Evolutionary conservation across 2,797 vertebrate species (phyloP), one percentile per base, ranked within the genome.

Genomic region (Ciconia nigra): DNA sequence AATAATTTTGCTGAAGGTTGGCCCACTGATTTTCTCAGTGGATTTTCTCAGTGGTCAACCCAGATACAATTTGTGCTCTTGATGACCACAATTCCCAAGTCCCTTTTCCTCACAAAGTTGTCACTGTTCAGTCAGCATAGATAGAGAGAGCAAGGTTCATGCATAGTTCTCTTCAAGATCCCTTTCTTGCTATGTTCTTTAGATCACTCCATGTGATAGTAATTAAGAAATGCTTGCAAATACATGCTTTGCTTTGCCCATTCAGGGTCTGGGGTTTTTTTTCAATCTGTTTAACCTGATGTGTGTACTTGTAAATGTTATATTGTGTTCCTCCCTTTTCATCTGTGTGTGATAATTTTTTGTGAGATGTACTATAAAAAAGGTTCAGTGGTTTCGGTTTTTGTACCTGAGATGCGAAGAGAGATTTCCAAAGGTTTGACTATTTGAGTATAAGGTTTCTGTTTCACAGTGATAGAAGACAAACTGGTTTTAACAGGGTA

Each of bases 341-440:
- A n/a, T 91, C 10, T 8, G 11, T 17, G 5, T 51, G 7, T n/a
- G 29, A 3, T 31, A 21, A 19, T 29, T 83, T 72, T 89, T 71
- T 10, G 13, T 67, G 58, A 74, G 61, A 71, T 0, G 2, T 41
- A 20, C 20, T 71, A 3, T 37, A 37, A 46, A 47, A 85, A 15
- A 8, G 44, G 90, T 72, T 76, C 42, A 4, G 6, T 77, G n/a
- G 0, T 87, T 62, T 42, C n/a, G 6, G 0, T 3, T n/a, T 37
- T 55, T 95, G 83, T 13, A 28, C 5, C 55, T 35, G 35, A 85
- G 11, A 17, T 69, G 8, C 26, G 25, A 70, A 67, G 18, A 54
- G 18, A 58, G 31, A 12, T 89, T 82, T 69, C 11, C 22, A 12
- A 58, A 93, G 31, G 13, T 6, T 41, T 88, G 31, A 15, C n/a